Base-by-base conservation (phyloP, 2,797 vertebrate species). In the Austrolebias charrua region DNA sequence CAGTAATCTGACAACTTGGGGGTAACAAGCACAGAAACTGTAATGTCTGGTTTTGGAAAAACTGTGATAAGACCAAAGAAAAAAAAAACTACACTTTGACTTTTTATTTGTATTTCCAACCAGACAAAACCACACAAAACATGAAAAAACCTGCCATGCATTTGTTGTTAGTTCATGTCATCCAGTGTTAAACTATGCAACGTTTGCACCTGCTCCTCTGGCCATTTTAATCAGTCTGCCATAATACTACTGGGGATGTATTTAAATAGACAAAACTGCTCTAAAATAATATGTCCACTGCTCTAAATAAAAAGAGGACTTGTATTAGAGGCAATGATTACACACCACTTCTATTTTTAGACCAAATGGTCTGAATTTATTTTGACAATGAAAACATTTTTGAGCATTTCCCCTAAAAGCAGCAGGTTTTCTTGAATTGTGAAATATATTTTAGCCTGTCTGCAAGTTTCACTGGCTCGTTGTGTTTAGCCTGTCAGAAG, bases 191-290 rank as follows among this genome's bases (percentile, higher is more conserved):
- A 63, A 79, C 82, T 76, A 85, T 71, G 86, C 84, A 79, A 90
- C 81, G 69, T 66, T 85, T 80, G 74, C 55, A 71, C 82, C 83
- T 81, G 63, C 73, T 78, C 24, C 44, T 68, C 64, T 55, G 66
- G 80, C 82, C 82, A 83, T 79, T 87, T 61, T 75, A 81, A 90
- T 89, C 76, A 86, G 64, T 59, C 73, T 85, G 75, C 61, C 75
- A 90, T 79, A 89, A 91, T 86, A 89, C 89, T 88, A 85, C 66
- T 71, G 49, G 69, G 38, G 66, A 66, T 57, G 44, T 63, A 80
- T 85, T 77, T 78, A 66, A 80, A 84, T 61, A 45, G 13, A 3
- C 68, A 79, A 85, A 79, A 74, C 80, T 68, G 70, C 40, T 76
- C 61, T 64, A 61, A 75, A 81, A 86, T 81, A 81, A 71, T 62